Conservation (phyloP, 2,113 vertebrate genomes). For the Coracopsis vasa region DNA sequence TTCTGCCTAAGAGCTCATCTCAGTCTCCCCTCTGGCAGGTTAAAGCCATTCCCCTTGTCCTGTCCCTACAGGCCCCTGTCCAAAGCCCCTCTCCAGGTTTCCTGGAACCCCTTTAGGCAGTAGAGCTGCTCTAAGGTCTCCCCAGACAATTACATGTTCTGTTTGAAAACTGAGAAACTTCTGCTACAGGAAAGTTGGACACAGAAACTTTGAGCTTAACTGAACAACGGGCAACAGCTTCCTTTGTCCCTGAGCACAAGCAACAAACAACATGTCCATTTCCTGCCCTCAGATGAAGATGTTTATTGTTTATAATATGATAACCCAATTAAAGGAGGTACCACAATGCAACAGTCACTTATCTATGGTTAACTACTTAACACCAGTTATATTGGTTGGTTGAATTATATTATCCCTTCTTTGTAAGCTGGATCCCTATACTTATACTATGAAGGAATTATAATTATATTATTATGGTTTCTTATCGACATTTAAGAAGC, state of each 20-base stretch:
- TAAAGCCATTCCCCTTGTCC: too few species aligned
- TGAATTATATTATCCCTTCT: not conserved
- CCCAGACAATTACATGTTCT: not conserved
- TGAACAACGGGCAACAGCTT: not conserved
- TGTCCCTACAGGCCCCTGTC: not conserved
- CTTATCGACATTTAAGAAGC: accelerated
- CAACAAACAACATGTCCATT: not conserved
- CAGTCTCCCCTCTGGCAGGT: too few species aligned
- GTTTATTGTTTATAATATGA: not conserved
- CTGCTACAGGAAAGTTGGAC: not conserved
- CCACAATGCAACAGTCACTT: not conserved
- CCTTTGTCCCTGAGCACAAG: not conserved
- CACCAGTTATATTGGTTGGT: not conserved
- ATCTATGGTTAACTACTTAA: not conserved
- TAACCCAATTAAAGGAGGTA: not conserved
- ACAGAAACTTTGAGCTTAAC: not conserved
- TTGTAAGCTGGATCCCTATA: not conserved
- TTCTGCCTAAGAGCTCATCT: too few species aligned
- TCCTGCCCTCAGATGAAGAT: not conserved
- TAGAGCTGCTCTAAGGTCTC: not conserved
- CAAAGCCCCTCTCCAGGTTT: not conserved
- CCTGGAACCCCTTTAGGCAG: not conserved
- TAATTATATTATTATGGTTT: not conserved
- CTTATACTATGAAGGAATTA: not conserved
- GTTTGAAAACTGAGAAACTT: not conserved